Evolutionary conservation across 1,140 invertebrate species (phyloP).

Genomic region (Dryas iulia): DNA sequence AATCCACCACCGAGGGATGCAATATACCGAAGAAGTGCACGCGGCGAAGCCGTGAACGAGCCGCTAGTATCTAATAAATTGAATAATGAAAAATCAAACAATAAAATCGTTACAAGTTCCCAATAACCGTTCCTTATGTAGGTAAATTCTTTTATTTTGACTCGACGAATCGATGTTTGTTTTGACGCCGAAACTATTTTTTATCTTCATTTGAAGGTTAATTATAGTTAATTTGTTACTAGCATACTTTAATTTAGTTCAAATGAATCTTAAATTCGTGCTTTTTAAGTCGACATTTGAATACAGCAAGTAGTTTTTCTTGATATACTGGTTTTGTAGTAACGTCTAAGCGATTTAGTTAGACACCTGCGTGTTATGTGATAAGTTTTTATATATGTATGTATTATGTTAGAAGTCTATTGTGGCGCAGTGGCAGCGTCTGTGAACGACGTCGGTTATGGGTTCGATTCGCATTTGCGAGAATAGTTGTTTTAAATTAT

Average conservation of each 20-base stretch:
- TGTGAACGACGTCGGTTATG: too few species aligned
- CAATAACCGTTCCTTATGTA: conserved; percentile 3
- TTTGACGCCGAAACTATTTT: conserved; percentile 38
- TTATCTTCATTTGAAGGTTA: conserved; percentile 39
- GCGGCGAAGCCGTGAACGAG: too few species aligned
- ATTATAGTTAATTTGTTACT: conserved; percentile 25
- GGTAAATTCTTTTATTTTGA: conserved; percentile 16
- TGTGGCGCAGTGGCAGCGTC: too few species aligned
- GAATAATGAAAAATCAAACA: too few species aligned
- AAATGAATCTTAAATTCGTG: not conserved
- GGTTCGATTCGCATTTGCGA: too few species aligned
- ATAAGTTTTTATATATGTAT: not conserved
- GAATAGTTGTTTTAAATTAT: too few species aligned
- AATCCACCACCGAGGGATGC: too few species aligned
- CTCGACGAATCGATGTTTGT: conserved; percentile 34
- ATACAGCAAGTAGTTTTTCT: not conserved
- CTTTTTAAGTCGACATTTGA: not conserved
- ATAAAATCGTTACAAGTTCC: not conserved
- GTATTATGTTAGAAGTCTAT: too few species aligned
- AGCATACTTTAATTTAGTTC: not conserved
- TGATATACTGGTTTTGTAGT: conserved; percentile 8
- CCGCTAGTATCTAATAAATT: too few species aligned
- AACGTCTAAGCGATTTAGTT: conserved; percentile 4
- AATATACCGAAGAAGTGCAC: too few species aligned
- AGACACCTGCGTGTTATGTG: conserved; percentile 3